Conservation (phyloP, 2,888 invertebrate genomes). For the Phytoseiulus persimilis region DNA sequence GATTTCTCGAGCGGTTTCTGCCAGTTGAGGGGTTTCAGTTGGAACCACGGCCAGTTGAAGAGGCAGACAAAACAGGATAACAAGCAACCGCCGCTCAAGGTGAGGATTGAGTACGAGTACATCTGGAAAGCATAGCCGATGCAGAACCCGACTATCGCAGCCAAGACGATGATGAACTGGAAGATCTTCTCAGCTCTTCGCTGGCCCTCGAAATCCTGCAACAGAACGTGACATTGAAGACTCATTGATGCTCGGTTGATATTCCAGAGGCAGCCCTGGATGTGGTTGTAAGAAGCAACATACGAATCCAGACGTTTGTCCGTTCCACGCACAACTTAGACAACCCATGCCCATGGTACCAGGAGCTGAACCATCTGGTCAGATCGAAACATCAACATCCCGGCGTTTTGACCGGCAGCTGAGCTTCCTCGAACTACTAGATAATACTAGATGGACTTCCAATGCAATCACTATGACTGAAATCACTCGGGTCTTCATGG, state of each 20-base stretch:
- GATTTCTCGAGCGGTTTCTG: neutral
- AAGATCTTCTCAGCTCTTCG: constrained; percentile 79
- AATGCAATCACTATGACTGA: too few species aligned
- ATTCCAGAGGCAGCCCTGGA: too few species aligned
- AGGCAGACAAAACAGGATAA: constrained; percentile 17
- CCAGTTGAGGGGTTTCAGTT: constrained; percentile 33
- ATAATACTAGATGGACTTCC: too few species aligned
- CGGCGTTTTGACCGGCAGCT: too few species aligned
- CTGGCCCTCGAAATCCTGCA: constrained; percentile 80
- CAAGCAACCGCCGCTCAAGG: neutral
- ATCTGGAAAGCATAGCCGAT: constrained; percentile 23
- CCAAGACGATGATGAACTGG: constrained; percentile 76
- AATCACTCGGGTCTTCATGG: too few species aligned
- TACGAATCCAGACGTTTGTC: too few species aligned
- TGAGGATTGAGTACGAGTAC: constrained; percentile 20
- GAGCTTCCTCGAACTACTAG: too few species aligned
- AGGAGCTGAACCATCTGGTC: too few species aligned
- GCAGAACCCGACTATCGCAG: constrained; percentile 60
- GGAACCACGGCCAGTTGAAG: constrained; percentile 36
- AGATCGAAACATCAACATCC: too few species aligned
- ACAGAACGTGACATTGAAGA: constrained; percentile 45
- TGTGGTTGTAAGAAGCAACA: too few species aligned
- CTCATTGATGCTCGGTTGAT: constrained; percentile 22
- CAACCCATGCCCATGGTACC: too few species aligned
- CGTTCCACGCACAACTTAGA: too few species aligned